phyloP scores from a whole-genome alignment of 1,140 invertebrate species.

The Nautilus pompilius region DNA sequence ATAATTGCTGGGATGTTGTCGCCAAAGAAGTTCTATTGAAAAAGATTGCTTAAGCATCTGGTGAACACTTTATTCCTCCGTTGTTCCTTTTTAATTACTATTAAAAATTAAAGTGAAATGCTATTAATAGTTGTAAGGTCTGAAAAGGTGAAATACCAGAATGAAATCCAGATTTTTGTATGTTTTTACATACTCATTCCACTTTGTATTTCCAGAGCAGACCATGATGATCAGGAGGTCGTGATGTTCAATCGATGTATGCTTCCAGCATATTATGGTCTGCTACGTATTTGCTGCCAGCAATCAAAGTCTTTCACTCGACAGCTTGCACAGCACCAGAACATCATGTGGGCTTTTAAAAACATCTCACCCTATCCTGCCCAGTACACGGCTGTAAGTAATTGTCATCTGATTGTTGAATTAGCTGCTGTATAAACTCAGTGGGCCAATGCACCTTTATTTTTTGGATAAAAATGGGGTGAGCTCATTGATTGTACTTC shows the following conservation, averaged over 20 bases:
- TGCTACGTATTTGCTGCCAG: slow-evolving; percentile 83
- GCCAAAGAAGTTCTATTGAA: too few species aligned
- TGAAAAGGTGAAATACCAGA: too few species aligned
- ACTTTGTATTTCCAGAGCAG: slow-evolving; percentile 61
- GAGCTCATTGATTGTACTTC: too few species aligned
- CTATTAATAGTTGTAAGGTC: not conserved
- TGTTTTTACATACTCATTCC: not conserved
- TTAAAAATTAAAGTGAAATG: not conserved
- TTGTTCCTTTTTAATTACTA: too few species aligned
- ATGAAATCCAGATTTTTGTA: not conserved
- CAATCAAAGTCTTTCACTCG: slow-evolving; percentile 80
- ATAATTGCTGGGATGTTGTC: not conserved
- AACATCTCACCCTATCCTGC: slow-evolving; percentile 92
- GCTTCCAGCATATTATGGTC: slow-evolving; percentile 91
- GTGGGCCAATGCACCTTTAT: too few species aligned
- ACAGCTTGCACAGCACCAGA: slow-evolving; percentile 85
- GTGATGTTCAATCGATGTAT: slow-evolving; percentile 88
- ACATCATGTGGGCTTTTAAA: slow-evolving; percentile 94
- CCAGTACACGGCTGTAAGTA: slow-evolving; percentile 76
- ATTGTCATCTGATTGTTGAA: not conserved
- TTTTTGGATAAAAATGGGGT: too few species aligned
- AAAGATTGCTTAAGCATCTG: too few species aligned
- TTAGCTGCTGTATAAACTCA: too few species aligned
- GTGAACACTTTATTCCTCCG: too few species aligned
- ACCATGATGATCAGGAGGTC: slow-evolving; percentile 93